Base-by-base conservation (phyloP, 2,888 invertebrate species). In the Tipula confusa region DNA sequence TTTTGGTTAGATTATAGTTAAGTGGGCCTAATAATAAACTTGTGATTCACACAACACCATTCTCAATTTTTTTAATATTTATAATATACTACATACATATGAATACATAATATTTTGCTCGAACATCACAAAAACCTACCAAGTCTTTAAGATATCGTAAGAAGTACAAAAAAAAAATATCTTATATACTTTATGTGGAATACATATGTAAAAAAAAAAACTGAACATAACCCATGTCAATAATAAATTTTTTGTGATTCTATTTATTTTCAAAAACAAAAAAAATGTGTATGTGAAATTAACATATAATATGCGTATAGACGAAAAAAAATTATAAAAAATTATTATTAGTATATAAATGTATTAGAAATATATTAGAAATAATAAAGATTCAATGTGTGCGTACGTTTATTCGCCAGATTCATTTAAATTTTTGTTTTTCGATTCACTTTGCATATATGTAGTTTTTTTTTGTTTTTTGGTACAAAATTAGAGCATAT, bases 11-110 rank as follows among this genome's bases (percentile, higher is more conserved):
- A 64, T 64, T 64, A 64, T 64, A 24, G 64, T 64, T 64, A 64
- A 64, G 64, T 64, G 64, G 64, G 64, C 64, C 64, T 64, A 64
- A 64, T 64, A 64, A 64, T 64, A 64, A 64, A 64, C 24, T 64
- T 64, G 64, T 64, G 64, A 64, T 64, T 64, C 64, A 64, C 64
- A 64, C 43, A 64, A 64, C 64, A 24, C 64, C 64, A 64, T 64
- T 43, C 43, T 43, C 43, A 43, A 15, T 15, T 43, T n/a, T 43
- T 36, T 36, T 33, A 0, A 11, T 36, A n/a, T 43, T 43, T 1
- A 2, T 43, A 3, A n/a, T 48, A 4, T 43, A n/a, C 4, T 43
- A 64, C 9, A 24, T 7, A 33, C 33, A 33, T 33, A 0, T 1
- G n/a, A n/a, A 24, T 18, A 64, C 43, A 43, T 24, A 64, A 43